Percentiles rank a stretch among this genome's conserved stretches.
phyloP scores from a whole-genome alignment of 1,140 invertebrate genomes.

The Scylla paramamosain region DNA sequence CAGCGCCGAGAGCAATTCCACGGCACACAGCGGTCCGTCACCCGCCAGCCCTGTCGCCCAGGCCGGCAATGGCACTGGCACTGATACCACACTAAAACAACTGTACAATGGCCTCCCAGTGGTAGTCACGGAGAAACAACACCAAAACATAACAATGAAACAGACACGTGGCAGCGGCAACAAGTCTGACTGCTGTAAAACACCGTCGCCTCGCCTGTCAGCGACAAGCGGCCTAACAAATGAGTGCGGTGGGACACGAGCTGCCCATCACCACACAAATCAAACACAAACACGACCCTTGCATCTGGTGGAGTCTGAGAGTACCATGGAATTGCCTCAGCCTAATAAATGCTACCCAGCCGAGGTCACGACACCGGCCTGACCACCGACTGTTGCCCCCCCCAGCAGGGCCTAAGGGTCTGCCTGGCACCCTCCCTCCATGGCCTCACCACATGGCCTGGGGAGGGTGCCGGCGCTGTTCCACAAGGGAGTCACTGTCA shows the following conservation, averaged over 20 bases:
- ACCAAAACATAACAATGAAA: not conserved
- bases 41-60: not conserved
- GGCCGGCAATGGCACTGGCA: not conserved
- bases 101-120: not conserved
- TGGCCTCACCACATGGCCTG: not conserved
- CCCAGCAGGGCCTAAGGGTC: not conserved
- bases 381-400: not conserved
- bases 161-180: no score
- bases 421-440: not conserved
- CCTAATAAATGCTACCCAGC: constrained; percentile 4
- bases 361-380: not conserved
- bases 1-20: not conserved
- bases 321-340: not conserved
- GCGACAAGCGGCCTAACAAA: not conserved
- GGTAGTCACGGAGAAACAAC: not conserved
- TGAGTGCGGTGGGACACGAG: no score
- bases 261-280: no score
- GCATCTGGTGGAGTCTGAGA: not conserved
- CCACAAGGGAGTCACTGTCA: constrained; percentile 51
- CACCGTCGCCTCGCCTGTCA: no score
- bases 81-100: not conserved
- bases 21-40: not conserved
- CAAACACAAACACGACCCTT: not conserved
- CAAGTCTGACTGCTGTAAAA: no score
- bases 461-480: not conserved